phyloP scores from a whole-genome alignment of 2,797 vertebrate genomes.

The Tapera naevia region DNA sequence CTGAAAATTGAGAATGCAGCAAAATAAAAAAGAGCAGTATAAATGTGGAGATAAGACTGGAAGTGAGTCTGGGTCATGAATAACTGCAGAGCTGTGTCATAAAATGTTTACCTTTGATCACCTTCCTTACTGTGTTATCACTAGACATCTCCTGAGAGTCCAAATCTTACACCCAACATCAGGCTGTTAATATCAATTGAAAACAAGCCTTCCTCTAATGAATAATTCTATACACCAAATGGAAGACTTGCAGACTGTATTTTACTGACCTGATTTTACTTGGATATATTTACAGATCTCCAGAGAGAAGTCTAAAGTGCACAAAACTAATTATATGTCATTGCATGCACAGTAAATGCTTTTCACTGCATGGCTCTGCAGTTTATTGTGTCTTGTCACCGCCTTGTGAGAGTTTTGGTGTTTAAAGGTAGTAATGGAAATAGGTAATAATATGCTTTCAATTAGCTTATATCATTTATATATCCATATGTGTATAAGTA shows the following conservation, averaged over 20 bases:
- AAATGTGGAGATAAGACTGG: neutral
- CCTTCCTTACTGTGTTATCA: neutral
- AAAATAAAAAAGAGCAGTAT: neutral
- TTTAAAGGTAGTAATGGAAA: neutral
- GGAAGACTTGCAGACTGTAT: neutral
- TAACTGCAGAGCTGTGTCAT: neutral
- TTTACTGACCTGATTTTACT: neutral
- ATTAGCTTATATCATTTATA: neutral
- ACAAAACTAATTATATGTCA: neutral
- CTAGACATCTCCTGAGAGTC: neutral
- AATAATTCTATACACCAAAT: constrained; percentile 19
- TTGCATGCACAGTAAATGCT: neutral
- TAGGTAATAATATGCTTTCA: neutral
- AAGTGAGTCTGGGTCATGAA: neutral
- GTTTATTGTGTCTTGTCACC: neutral
- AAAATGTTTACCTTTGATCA: constrained; percentile 18
- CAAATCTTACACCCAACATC: neutral
- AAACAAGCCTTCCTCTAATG: neutral
- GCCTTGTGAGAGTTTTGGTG: neutral
- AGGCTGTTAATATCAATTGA: neutral
- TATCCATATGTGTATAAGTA: neutral
- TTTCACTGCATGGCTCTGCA: neutral
- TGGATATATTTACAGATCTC: neutral
- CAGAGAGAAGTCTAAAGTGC: neutral
- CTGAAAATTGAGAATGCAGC: neutral